Percentiles rank a stretch among this genome's conserved stretches.
Evolutionary conservation across 1,140 invertebrate genomes (phyloP).

Genomic region (Caerostris darwini): DNA sequence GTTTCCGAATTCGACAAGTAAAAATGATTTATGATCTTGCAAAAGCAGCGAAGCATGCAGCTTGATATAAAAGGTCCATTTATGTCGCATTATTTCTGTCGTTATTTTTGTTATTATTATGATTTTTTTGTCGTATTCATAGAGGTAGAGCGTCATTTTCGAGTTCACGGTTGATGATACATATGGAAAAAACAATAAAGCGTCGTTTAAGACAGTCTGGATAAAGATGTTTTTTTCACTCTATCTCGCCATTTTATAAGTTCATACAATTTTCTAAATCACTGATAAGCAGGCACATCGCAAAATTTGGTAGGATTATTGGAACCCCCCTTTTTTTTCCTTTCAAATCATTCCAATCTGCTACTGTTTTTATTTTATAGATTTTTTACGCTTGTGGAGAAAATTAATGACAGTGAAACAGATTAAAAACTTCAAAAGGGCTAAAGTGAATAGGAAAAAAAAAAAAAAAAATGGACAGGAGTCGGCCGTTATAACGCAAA

Average conservation of each 20-base stretch:
- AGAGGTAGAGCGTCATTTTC: slow-evolving; percentile 36
- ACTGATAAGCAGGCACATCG: not conserved
- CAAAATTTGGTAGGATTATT: not conserved
- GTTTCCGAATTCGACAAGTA: slow-evolving; percentile 70
- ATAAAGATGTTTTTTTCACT: not conserved
- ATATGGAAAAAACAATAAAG: slow-evolving; percentile 20
- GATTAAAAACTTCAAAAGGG: not conserved
- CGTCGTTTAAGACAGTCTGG: slow-evolving; percentile 47
- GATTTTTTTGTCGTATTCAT: slow-evolving; percentile 17
- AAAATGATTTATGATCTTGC: slow-evolving; percentile 72
- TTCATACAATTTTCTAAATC: slow-evolving; percentile 50
- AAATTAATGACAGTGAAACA: slow-evolving; percentile 8
- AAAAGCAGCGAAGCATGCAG: slow-evolving; percentile 50
- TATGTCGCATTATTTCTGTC: slow-evolving; percentile 33
- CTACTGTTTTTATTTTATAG: not conserved
- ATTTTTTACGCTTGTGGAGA: not conserved
- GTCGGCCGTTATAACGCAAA: not conserved
- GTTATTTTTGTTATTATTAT: not conserved
- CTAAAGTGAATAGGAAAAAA: not conserved
- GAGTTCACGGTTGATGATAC: slow-evolving; percentile 46
- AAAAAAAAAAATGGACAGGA: not conserved
- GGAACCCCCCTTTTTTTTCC: not conserved
- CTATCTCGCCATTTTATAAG: not conserved
- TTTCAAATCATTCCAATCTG: not conserved
- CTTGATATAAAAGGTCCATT: slow-evolving; percentile 68